phyloP scores from a whole-genome alignment of 2,797 vertebrate species.

The Ctenopoma multispine region DNA sequence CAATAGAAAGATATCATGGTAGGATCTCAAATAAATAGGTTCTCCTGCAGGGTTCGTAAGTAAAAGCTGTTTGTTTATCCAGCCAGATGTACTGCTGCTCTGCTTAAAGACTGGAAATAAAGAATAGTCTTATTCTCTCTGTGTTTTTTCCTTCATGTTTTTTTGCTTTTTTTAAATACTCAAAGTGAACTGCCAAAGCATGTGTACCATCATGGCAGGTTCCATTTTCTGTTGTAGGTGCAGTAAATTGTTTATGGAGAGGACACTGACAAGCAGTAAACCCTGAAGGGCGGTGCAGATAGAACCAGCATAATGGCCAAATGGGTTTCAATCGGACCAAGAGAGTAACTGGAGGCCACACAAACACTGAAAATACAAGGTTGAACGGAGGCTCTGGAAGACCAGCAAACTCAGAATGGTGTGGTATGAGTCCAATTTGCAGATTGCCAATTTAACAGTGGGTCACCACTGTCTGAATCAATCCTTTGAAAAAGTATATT shows the following conservation, averaged over 20 bases:
- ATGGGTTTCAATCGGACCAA: slow-evolving; percentile 23
- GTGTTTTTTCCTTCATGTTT: not conserved
- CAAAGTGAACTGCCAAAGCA: not conserved
- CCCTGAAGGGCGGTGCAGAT: slow-evolving; percentile 6
- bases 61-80: slow-evolving; percentile 8
- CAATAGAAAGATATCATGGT: slow-evolving; percentile 10
- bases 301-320: slow-evolving; percentile 11
- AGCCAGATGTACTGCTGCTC: slow-evolving; percentile 6
- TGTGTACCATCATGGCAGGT: not conserved
- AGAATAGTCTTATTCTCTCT: not conserved
- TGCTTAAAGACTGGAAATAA: slow-evolving; percentile 15
- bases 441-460: slow-evolving; percentile 16
- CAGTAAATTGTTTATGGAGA: not conserved
- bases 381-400: slow-evolving; percentile 27
- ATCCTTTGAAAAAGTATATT: slow-evolving; percentile 22
- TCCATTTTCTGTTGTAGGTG: not conserved
- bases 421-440: not conserved
- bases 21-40: not conserved
- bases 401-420: not conserved
- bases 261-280: slow-evolving; percentile 10
- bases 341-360: slow-evolving; percentile 5
- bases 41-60: not conserved
- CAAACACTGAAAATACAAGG: not conserved
- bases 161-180: not conserved
- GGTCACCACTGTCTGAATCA: slow-evolving; percentile 4